Evolutionary conservation across 2,113 vertebrate species (phyloP).

Genomic region (Bungarus multicinctus): DNA sequence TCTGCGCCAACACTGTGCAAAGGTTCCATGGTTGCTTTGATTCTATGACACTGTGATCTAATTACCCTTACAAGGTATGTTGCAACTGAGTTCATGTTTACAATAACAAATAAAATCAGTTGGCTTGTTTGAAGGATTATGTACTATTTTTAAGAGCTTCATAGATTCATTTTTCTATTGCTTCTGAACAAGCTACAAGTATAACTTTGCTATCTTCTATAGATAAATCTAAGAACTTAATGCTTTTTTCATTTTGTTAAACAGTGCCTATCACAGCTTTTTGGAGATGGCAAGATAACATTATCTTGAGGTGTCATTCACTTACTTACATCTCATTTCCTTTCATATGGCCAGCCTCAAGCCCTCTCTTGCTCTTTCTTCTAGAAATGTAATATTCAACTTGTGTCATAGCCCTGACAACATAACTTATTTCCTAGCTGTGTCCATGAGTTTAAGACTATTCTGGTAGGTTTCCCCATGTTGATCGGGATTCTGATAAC

Average conservation of each 20-base stretch:
- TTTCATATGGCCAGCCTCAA: background rate
- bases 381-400: background rate
- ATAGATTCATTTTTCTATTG: background rate
- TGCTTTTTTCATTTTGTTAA: background rate
- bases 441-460: background rate
- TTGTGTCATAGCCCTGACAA: background rate
- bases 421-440: background rate
- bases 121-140: background rate
- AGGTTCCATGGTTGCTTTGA: background rate
- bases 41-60: background rate
- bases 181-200: background rate
- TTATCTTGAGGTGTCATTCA: background rate
- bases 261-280: background rate
- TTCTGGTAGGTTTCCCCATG: background rate
- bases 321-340: background rate
- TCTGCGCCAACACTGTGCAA: background rate
- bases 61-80: background rate
- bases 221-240: background rate
- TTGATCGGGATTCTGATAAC: background rate
- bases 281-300: background rate
- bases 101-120: background rate
- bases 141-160: background rate
- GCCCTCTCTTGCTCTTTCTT: background rate
- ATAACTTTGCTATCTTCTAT: background rate
- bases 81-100: background rate